Conservation (phyloP, 2,113 vertebrate genomes). For the Pelecanoides urinatrix region DNA sequence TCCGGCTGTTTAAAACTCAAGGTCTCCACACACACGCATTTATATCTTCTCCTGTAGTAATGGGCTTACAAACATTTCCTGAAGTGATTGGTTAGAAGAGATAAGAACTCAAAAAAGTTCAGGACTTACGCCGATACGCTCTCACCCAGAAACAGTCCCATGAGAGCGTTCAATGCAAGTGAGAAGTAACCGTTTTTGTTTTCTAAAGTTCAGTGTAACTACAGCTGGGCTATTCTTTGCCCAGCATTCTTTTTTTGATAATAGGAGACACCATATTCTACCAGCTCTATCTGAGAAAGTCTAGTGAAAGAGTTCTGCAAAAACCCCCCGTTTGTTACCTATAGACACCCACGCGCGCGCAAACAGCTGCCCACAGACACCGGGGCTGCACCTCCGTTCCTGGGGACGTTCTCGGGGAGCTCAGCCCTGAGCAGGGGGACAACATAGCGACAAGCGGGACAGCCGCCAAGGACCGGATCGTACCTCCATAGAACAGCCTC, state of each 20-base stretch:
- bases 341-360: fast-evolving
- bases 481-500: not conserved
- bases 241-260: not conserved
- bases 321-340: fast-evolving
- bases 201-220: not conserved
- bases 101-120: not conserved
- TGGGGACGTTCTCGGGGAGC: not conserved
- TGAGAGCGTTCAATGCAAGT: fast-evolving
- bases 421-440: not conserved
- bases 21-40: not conserved
- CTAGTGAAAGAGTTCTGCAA: fast-evolving
- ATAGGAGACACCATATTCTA: not conserved
- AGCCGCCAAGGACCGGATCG: not conserved
- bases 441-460: fast-evolving
- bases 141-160: not conserved
- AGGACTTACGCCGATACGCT: fast-evolving
- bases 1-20: not conserved
- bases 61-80: fast-evolving
- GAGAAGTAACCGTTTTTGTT: not conserved
- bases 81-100: not conserved
- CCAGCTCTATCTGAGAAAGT: not conserved
- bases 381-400: fast-evolving
- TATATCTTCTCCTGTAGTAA: not conserved
- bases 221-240: fast-evolving
- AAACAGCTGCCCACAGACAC: fast-evolving